Percentiles rank a stretch among this genome's conserved stretches.
Conservation (phyloP, 2,113 vertebrate genomes). For the Ptyas mucosa region DNA sequence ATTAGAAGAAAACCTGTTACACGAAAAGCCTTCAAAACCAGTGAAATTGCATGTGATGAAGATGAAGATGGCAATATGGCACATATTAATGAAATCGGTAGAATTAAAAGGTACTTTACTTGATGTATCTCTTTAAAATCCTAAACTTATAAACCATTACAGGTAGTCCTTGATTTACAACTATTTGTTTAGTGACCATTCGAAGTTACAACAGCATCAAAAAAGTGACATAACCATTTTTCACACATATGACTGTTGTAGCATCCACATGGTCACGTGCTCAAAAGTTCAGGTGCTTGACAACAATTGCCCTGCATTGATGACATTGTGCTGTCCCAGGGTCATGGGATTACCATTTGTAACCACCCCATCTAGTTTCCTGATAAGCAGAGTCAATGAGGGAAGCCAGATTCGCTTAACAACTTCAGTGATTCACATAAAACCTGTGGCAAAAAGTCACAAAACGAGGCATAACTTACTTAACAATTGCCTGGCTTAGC, state of each 20-base stretch:
- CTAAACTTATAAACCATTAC: background rate
- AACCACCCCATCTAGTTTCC: background rate
- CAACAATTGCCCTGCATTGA: background rate
- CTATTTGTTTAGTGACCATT: background rate
- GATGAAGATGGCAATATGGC: conserved; percentile 64
- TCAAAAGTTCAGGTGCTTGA: background rate
- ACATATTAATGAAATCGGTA: conserved; percentile 27
- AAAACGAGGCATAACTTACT: background rate
- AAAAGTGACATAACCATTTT: background rate
- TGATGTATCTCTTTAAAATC: background rate
- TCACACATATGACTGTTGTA: background rate
- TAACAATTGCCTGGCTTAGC: background rate
- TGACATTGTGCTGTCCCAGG: background rate
- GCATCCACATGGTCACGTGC: background rate
- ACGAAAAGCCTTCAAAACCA: conserved; percentile 18
- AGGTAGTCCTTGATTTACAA: background rate
- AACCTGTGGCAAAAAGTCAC: background rate
- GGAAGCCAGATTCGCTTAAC: background rate
- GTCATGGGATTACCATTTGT: background rate
- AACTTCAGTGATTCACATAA: background rate
- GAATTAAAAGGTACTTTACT: conserved; percentile 60
- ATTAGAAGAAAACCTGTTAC: conserved; percentile 61
- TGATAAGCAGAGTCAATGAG: background rate
- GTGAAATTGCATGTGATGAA: conserved; percentile 78
- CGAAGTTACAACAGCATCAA: background rate